phyloP scores from a whole-genome alignment of 2,113 vertebrate species.

The Parus major region DNA sequence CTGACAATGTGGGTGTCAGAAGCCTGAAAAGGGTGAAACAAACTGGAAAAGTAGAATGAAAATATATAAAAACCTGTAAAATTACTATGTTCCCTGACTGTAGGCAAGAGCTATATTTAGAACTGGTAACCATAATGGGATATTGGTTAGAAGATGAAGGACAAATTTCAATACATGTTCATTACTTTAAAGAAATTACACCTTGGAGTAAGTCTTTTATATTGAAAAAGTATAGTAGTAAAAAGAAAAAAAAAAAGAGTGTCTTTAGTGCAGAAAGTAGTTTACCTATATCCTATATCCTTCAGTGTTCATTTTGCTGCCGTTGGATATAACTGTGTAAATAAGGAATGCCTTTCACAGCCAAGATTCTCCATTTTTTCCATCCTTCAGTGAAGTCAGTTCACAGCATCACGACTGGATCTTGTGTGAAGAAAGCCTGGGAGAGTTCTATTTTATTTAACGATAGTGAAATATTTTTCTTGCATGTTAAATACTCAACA shows the following conservation, averaged over 20 bases:
- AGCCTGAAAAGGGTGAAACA: constrained; percentile 55
- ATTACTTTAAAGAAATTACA: constrained; percentile 60
- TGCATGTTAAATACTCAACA: background rate
- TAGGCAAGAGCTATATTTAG: constrained; percentile 58
- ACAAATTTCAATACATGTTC: constrained; percentile 52
- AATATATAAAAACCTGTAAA: constrained; percentile 55
- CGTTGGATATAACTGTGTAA: background rate
- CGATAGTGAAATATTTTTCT: background rate
- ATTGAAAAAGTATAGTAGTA: constrained; percentile 38
- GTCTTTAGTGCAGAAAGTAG: background rate
- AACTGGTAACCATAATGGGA: constrained; percentile 50
- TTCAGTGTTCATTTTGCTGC: background rate
- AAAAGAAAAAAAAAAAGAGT: background rate
- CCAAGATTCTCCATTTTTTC: background rate
- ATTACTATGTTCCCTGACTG: constrained; percentile 50
- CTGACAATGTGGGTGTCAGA: constrained; percentile 35
- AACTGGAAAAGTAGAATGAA: constrained; percentile 66
- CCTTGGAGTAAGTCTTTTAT: constrained; percentile 39
- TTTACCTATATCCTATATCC: background rate
- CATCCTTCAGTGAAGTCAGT: background rate
- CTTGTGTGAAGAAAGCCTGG: background rate
- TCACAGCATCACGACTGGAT: background rate
- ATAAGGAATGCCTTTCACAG: background rate
- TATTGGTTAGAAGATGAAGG: constrained; percentile 53
- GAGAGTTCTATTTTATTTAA: background rate